Evolutionary conservation across 2,797 vertebrate species (phyloP), one percentile per base, ranked within the genome.

Genomic region (Vipera latastei): DNA sequence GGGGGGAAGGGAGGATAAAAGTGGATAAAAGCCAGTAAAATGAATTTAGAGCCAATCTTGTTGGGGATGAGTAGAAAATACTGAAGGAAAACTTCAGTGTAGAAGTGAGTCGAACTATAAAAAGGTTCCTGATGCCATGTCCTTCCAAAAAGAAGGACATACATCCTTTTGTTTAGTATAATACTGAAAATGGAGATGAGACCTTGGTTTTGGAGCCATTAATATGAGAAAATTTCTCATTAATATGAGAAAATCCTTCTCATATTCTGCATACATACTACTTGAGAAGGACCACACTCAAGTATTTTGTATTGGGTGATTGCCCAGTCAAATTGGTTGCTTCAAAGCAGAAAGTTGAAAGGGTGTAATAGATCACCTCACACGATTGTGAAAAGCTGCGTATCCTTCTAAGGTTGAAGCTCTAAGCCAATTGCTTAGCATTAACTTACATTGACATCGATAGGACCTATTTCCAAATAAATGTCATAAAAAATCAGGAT

Each of bases 1-100:
- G 94, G 89, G 92, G 89, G 59, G 56, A 94, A 92, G 88, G 92
- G 93, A 94, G 91, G 89, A 92, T 90, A 89, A 92, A 89, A 94
- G 95, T 65, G 96, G 95, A 96, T 96, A 95, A 94, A 97, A 97
- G 97, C 96, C 97, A 96, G 96, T 96, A 95, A 95, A 94, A 95
- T 93, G 96, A 95, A 91, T 89, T 86, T 92, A 95, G 97, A 97
- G 96, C 95, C 94, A 51, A 93, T 3, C 44, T 93, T 89, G 92
- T 92, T 89, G 91, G 94, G 78, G 91, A 0, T 0, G 73, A 88
- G 0, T 28, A 90, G 8, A 48, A 56, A 69, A 90, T 11, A 57
- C 89, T 91, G 91, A 91, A 90, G 51, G 63, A 63, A 69, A 78
- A 53, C 51, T 26, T 28, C 16, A 86, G 92, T n/a, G 88, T 0